Base-by-base conservation (phyloP, 2,113 vertebrate species). In the Pelobates fuscus region DNA sequence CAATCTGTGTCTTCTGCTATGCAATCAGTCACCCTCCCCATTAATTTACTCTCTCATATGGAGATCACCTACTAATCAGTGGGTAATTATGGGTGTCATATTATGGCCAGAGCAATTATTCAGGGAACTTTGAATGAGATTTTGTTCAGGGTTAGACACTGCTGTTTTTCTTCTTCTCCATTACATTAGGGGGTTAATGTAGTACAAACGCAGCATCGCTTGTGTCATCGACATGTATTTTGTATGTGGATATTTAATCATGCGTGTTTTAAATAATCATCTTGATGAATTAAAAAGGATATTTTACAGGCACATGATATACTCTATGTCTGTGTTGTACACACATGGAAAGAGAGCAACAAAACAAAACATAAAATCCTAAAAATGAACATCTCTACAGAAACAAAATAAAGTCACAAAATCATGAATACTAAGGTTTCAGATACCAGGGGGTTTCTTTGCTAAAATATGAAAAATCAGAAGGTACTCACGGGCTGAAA, bases 31-130 rank as follows among this genome's bases (percentile, higher is more conserved):
- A 49, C 55, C 62, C 62, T 74, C 46, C 46, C 71, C 18, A 43
- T 66, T 74, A 37, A 66, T 74, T 65, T 66, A 27, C 46, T 43
- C 20, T 74, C 64, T 74, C 29, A 54, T 74, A 63, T 26, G 61
- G 44, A 74, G 71, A 63, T 74, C 71, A 57, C 71, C 71, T 74
- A 65, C 30, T 74, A 74, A 74, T 74, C 71, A 74, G 71, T 44
- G 26, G 61, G 62, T 74, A 74, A 74, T 74, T 74, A 74, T 66
- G 29, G 55, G 71, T 74, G 71, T 74, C 71, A 74, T 65, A 65
- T 65, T 55, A 74, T 37, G 52, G 71, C 61, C 37, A 41, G 49
- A 55, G 46, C 62, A 74, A 74, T 66, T 29, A 17, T 30, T 74
- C 71, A 41, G 27, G 55, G 61, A 65, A 64, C 63, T 46, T 58